Conservation (phyloP, 2,888 invertebrate species). For the Plagodis pulveraria region DNA sequence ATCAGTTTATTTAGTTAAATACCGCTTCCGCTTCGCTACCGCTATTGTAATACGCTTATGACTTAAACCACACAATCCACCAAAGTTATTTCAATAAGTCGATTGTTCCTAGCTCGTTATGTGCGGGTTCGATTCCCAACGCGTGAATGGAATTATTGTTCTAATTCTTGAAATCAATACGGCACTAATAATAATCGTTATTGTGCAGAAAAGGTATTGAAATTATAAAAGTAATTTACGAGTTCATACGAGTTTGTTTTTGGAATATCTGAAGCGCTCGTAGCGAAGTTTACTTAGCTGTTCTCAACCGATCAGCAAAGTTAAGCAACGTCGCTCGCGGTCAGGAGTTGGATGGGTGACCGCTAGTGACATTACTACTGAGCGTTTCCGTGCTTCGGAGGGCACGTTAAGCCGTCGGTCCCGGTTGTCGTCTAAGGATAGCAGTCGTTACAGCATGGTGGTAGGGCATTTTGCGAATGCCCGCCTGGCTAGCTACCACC, state of each 20-base stretch:
- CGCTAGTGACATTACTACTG: too few relatives aligned
- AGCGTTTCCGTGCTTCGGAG: too few relatives aligned
- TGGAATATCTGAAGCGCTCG: background rate
- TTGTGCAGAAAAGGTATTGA: conserved; percentile 20
- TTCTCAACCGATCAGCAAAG: too few relatives aligned
- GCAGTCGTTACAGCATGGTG: too few relatives aligned
- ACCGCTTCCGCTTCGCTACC: conserved; percentile 8
- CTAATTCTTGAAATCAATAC: conserved; percentile 48
- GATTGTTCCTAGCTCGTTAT: conserved; percentile 61
- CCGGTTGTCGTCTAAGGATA: too few relatives aligned
- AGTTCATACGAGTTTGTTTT: conserved; percentile 8
- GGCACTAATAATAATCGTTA: conserved; percentile 24
- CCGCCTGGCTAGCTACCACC: too few relatives aligned
- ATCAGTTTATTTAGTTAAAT: background rate
- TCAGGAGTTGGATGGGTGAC: too few relatives aligned
- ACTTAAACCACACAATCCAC: conserved; percentile 41
- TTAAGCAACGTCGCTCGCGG: too few relatives aligned
- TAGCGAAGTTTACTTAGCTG: too few relatives aligned
- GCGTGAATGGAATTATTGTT: conserved; percentile 61
- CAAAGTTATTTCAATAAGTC: conserved; percentile 64
- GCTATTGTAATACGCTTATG: conserved; percentile 24
- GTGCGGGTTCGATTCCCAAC: conserved; percentile 53
- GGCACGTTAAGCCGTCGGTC: too few relatives aligned
- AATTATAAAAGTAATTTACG: conserved; percentile 5
- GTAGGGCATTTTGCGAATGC: too few relatives aligned